Conservation (phyloP, 2,797 vertebrate genomes). For the Eupleurogrammus muticus region DNA sequence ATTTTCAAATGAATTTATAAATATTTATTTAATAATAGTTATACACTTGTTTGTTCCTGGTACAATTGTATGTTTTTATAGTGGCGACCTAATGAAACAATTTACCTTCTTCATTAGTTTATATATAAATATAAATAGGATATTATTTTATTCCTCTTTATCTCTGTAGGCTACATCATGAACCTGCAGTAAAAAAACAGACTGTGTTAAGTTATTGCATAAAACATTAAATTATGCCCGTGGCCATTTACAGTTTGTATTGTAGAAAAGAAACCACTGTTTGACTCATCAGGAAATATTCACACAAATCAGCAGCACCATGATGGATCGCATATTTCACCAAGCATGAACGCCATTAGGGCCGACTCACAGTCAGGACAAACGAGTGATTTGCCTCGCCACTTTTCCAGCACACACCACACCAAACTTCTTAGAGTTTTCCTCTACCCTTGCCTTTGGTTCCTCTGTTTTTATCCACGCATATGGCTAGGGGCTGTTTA, state of each 20-base stretch:
- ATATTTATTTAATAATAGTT: too few relatives aligned
- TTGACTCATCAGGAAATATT: constrained; percentile 26
- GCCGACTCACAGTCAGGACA: constrained; percentile 28
- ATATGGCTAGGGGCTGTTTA: constrained; percentile 11
- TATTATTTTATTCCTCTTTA: not conserved
- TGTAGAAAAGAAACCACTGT: constrained; percentile 10
- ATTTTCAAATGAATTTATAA: not conserved
- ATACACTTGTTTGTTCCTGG: not conserved
- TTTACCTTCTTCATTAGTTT: not conserved
- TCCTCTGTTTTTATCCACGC: constrained; percentile 32
- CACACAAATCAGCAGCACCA: constrained; percentile 33
- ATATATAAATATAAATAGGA: not conserved
- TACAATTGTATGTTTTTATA: too few relatives aligned
- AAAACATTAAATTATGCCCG: constrained; percentile 1
- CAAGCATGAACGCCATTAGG: constrained; percentile 11
- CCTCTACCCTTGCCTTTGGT: constrained; percentile 1
- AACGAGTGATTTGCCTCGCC: constrained; percentile 34
- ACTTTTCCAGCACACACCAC: constrained; percentile 29
- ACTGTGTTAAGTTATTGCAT: not conserved
- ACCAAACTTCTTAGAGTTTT: constrained; percentile 37
- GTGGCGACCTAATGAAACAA: not conserved
- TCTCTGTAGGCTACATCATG: not conserved
- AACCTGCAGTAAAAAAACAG: not conserved
- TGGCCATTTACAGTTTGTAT: constrained; percentile 9
- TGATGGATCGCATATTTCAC: constrained; percentile 47